phyloP scores from a whole-genome alignment of 1,140 invertebrate species.

The Planococcus citri region DNA sequence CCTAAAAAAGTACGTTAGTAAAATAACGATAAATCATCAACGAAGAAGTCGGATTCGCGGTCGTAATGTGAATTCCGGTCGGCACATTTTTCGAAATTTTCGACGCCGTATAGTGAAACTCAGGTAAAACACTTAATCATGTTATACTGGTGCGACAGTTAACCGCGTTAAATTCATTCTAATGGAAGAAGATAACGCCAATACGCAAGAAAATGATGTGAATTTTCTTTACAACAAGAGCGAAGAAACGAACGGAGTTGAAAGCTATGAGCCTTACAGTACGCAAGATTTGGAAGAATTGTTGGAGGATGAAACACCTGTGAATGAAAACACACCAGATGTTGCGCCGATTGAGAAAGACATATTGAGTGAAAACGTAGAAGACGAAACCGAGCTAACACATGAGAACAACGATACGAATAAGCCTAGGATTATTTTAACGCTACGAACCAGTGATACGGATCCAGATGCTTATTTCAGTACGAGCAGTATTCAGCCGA shows the following conservation, averaged over 20 bases:
- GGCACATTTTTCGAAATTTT: background rate
- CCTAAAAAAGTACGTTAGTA: background rate
- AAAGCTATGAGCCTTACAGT: background rate
- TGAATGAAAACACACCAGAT: background rate
- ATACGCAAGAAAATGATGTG: background rate
- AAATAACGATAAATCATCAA: background rate
- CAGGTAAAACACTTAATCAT: background rate
- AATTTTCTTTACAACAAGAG: background rate
- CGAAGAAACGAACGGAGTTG: background rate
- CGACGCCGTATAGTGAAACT: background rate
- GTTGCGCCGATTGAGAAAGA: background rate
- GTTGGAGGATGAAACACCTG: background rate
- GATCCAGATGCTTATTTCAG: constrained; percentile 24
- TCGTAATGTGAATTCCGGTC: background rate
- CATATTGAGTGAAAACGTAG: background rate
- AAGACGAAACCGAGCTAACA: background rate
- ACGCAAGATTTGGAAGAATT: background rate
- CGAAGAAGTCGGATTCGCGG: background rate
- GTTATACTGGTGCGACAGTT: background rate
- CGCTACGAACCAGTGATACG: constrained; percentile 27
- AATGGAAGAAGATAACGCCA: background rate
- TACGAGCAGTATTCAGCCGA: constrained; percentile 21
- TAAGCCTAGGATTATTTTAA: constrained; percentile 28
- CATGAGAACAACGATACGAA: background rate
- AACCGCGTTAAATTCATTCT: background rate